A percentile compares a stretch with the other conserved stretches of the same genome.
Evolutionary conservation across 2,797 vertebrate species (phyloP).

Genomic region (Malacoctenus gilli): DNA sequence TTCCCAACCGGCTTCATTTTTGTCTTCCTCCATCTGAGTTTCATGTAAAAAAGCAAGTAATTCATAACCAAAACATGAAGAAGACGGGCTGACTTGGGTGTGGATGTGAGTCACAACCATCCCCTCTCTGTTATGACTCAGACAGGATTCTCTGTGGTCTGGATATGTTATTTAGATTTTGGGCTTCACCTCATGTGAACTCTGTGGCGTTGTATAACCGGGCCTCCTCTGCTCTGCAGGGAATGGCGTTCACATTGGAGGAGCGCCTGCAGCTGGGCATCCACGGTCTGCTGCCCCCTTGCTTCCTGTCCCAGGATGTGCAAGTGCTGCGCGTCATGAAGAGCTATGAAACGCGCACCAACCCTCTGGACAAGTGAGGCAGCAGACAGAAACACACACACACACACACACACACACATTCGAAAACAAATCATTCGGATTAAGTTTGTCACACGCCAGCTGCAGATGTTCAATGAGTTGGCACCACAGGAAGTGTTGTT

Average conservation of each 20-base stretch:
- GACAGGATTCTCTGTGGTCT: slow-evolving; percentile 56
- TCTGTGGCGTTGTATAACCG: slow-evolving; percentile 22
- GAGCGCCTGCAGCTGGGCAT: slow-evolving; percentile 96
- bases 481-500: neutral
- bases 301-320: slow-evolving; percentile 95
- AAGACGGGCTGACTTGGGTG: slow-evolving; percentile 6
- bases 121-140: slow-evolving; percentile 26
- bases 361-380: slow-evolving; percentile 93
- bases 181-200: neutral
- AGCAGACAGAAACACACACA: no score
- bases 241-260: slow-evolving; percentile 96
- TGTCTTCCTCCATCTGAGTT: neutral
- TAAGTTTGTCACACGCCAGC: slow-evolving; percentile 3
- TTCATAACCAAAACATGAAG: slow-evolving; percentile 8
- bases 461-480: slow-evolving; percentile 14
- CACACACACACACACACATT: no score
- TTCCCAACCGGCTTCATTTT: no score
- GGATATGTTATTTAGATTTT: slow-evolving; percentile 10
- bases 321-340: slow-evolving; percentile 95
- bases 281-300: slow-evolving; percentile 95
- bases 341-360: slow-evolving; percentile 91
- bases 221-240: slow-evolving; percentile 76
- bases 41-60: neutral
- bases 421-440: neutral
- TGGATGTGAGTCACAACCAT: slow-evolving; percentile 33